These are phyloP conservation scores for Agonopterix heracliana DNA, from an alignment of 2,888 invertebrate genomes.

Conservation along the genomic window DNA sequence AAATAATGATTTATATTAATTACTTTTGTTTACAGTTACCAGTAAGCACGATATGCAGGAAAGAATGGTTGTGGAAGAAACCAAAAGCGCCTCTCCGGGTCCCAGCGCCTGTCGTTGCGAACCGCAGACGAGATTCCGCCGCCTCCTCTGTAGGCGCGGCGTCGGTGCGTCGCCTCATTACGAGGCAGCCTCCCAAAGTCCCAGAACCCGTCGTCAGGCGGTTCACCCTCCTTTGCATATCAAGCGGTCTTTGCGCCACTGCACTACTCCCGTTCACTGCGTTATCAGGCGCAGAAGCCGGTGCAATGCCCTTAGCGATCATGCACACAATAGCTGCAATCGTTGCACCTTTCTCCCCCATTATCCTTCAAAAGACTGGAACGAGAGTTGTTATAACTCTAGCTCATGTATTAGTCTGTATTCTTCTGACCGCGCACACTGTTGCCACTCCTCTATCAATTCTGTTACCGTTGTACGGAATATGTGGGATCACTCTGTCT, in stretches of 20 bases:
- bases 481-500: conserved; percentile 75
- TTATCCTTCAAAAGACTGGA: conserved; percentile 61
- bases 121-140: conserved; percentile 80
- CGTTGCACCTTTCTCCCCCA: conserved; percentile 66
- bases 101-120: conserved; percentile 24
- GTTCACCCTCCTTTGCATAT: conserved; percentile 72
- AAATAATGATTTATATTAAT: no score
- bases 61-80: conserved; percentile 70
- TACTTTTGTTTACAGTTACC: conserved; percentile 43
- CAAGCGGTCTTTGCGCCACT: conserved; percentile 79
- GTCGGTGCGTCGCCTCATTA: conserved; percentile 84
- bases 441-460: conserved; percentile 53
- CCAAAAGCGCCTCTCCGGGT: conserved; percentile 40
- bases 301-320: conserved; percentile 78
- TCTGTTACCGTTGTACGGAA: conserved; percentile 52
- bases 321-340: conserved; percentile 78
- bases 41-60: conserved; percentile 58
- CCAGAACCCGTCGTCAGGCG: conserved; percentile 64
- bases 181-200: conserved; percentile 66
- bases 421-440: conserved; percentile 78
- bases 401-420: conserved; percentile 72
- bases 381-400: conserved; percentile 54
- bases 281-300: conserved; percentile 69
- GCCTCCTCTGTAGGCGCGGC: conserved; percentile 85
- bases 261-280: conserved; percentile 78